Percentiles rank a stretch among this genome's conserved stretches.
Conservation (phyloP, 2,888 invertebrate species). For the Aphidoletes aphidimyza region DNA sequence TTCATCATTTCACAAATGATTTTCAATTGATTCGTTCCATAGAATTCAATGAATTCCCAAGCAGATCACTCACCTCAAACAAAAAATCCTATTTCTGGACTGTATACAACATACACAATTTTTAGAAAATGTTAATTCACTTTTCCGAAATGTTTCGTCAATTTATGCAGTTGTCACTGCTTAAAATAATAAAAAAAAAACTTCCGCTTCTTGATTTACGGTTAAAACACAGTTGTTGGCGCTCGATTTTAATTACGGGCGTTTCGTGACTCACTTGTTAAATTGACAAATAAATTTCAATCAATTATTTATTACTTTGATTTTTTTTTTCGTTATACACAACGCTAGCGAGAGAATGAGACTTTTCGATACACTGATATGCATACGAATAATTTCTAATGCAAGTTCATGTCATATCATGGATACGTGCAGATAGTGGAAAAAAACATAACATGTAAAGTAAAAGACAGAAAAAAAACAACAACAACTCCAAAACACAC, state of each 20-base stretch:
- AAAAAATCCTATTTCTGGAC: background rate
- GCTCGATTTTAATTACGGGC: too few relatives aligned
- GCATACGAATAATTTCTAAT: conserved; percentile 37
- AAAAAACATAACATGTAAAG: too few relatives aligned
- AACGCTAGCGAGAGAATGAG: background rate
- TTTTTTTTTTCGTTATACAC: background rate
- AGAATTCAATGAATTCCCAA: too few relatives aligned
- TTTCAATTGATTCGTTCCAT: too few relatives aligned
- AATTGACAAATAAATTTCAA: background rate
- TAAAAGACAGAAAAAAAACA: background rate
- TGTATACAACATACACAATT: background rate
- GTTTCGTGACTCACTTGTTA: background rate
- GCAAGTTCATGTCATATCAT: conserved; percentile 33
- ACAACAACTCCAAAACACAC: background rate
- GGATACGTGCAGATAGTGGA: background rate
- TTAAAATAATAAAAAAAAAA: background rate
- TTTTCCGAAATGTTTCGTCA: background rate
- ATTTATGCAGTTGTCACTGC: background rate
- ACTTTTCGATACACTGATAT: conserved; percentile 31
- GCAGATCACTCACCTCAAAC: conserved; percentile 4
- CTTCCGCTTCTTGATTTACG: background rate
- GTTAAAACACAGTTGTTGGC: too few relatives aligned
- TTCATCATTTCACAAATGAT: too few relatives aligned
- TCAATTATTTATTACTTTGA: background rate
- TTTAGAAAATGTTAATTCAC: background rate